phyloP scores from a whole-genome alignment of 2,797 vertebrate genomes.

The Lithobates pipiens region DNA sequence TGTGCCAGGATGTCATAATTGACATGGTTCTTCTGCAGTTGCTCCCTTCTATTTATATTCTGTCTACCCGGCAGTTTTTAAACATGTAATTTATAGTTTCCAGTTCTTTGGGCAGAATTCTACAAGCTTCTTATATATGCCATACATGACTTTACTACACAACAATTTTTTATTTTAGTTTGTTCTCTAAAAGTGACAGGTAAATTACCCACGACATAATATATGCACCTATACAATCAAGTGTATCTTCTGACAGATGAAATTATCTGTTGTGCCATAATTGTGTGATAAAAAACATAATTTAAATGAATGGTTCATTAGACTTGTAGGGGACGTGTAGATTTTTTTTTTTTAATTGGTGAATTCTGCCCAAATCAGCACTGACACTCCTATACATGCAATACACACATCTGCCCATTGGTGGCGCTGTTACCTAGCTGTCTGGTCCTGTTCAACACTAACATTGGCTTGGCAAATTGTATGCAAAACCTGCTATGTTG shows the following conservation, averaged over 20 bases:
- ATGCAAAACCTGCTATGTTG: not conserved
- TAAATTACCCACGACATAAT: no score
- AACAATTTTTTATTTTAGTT: not conserved
- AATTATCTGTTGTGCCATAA: no score
- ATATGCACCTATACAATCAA: no score
- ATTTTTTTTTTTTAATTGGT: not conserved
- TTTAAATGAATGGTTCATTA: no score
- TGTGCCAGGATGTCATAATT: not conserved
- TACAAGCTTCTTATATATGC: not conserved
- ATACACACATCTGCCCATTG: constrained; percentile 64
- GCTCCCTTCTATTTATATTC: not conserved
- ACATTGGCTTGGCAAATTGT: constrained; percentile 49
- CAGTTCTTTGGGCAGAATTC: constrained; percentile 1
- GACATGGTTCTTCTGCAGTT: not conserved
- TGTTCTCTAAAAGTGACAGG: not conserved
- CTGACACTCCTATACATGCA: not conserved
- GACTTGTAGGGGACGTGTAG: no score
- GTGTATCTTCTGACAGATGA: no score
- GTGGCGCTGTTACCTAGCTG: constrained; percentile 64
- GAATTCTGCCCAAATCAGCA: not conserved
- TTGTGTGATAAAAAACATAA: no score
- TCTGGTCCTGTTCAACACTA: constrained; percentile 36
- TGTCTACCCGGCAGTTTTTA: not conserved
- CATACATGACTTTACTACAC: not conserved
- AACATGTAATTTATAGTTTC: not conserved